Conservation (phyloP, 2,113 vertebrate species). For the Aegypius monachus region DNA sequence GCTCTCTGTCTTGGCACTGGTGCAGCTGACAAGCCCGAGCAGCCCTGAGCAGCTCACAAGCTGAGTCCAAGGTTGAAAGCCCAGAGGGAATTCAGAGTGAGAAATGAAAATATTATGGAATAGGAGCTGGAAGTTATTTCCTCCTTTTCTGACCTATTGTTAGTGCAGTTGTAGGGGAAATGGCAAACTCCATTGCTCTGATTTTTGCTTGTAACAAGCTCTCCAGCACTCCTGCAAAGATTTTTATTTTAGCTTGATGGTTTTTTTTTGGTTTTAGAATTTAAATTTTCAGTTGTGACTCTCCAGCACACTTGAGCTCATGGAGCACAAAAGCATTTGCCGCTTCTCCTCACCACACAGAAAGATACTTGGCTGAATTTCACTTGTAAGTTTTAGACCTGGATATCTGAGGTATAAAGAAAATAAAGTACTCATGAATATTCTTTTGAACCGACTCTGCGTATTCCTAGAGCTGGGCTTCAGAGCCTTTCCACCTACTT, state of each 20-base stretch:
- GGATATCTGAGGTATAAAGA: not conserved
- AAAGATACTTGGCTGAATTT: not conserved
- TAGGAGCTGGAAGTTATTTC: not conserved
- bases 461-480: not conserved
- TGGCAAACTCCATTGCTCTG: not conserved
- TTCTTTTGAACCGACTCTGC: not conserved
- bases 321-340: not conserved
- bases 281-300: conserved; percentile 23
- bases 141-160: not conserved
- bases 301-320: not conserved
- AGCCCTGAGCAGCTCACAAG: not conserved
- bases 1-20: not conserved
- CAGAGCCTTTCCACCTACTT: not conserved
- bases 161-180: not conserved
- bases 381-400: not conserved
- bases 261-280: not conserved
- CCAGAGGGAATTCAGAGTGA: not conserved
- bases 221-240: not conserved
- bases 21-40: not conserved
- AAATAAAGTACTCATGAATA: not conserved
- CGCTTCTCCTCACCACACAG: not conserved
- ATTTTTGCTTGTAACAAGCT: not conserved
- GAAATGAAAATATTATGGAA: not conserved
- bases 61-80: not conserved
- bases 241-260: conserved; percentile 1